Evolutionary conservation across 2,113 vertebrate genomes (phyloP).

Genomic region (Cyprinodon brontotheroides): DNA sequence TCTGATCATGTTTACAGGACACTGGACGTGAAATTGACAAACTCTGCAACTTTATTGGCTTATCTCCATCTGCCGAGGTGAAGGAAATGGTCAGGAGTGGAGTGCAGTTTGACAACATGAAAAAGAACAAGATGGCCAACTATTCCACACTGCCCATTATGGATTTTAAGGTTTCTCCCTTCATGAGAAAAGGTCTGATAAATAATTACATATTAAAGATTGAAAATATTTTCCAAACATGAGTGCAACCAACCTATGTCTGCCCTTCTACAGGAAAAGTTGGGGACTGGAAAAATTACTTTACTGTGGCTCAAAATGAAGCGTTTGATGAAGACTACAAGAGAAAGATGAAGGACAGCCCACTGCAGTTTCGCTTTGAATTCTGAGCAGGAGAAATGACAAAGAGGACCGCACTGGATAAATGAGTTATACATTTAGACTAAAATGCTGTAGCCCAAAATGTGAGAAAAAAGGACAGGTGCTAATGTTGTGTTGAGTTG

Average conservation of each 20-base stretch:
- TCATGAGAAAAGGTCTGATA: constrained; percentile 79
- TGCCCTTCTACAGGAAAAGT: constrained; percentile 71
- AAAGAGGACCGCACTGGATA: neutral
- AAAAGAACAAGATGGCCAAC: constrained; percentile 78
- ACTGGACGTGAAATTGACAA: constrained; percentile 73
- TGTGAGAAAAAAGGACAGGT: no score
- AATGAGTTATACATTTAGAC: no score
- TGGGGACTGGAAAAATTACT: constrained; percentile 68
- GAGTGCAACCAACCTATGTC: neutral
- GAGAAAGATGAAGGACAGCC: constrained; percentile 66
- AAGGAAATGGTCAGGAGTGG: constrained; percentile 63
- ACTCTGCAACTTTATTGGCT: constrained; percentile 80
- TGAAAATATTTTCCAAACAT: neutral
- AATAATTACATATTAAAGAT: neutral
- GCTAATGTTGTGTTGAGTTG: no score
- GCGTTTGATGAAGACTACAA: constrained; percentile 74
- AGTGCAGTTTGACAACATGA: constrained; percentile 84
- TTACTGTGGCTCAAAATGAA: constrained; percentile 74
- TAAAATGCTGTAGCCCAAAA: no score
- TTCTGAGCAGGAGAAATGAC: constrained; percentile 31
- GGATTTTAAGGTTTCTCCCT: constrained; percentile 75
- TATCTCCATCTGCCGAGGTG: constrained; percentile 61
- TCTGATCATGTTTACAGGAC: constrained; percentile 67
- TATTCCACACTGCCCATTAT: constrained; percentile 58
- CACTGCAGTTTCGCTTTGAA: constrained; percentile 60